Evolutionary conservation across 2,888 invertebrate genomes (phyloP).

Genomic region (Molorchus minor): DNA sequence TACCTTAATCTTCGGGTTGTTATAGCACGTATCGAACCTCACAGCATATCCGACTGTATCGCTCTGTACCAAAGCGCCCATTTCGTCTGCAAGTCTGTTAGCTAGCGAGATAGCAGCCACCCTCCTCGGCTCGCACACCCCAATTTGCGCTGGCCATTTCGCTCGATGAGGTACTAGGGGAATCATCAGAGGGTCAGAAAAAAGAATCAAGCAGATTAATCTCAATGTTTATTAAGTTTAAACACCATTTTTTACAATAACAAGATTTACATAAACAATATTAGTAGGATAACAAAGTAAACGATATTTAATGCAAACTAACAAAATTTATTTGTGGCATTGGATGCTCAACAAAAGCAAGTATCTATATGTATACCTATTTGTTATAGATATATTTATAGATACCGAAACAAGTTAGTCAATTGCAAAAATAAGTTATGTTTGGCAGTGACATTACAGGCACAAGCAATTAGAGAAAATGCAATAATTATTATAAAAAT

Average conservation of each 20-base stretch:
- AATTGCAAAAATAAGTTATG: background rate
- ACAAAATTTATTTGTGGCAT: constrained; percentile 1
- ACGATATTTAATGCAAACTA: background rate
- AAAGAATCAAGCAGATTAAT: constrained; percentile 22
- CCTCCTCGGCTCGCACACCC: constrained; percentile 91
- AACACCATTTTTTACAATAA: constrained; percentile 33
- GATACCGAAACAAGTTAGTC: background rate
- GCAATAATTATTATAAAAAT: no score
- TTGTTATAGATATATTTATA: no score
- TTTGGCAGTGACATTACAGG: constrained; percentile 16
- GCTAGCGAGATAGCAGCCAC: constrained; percentile 91
- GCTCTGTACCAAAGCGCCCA: constrained; percentile 77
- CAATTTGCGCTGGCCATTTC: constrained; percentile 86
- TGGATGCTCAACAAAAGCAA: background rate
- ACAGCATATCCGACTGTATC: constrained; percentile 87
- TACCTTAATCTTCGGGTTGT: constrained; percentile 78
- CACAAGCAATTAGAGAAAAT: background rate
- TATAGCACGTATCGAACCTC: constrained; percentile 75
- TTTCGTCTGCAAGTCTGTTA: constrained; percentile 87
- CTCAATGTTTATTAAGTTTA: constrained; percentile 29
- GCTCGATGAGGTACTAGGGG: constrained; percentile 84
- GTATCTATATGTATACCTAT: constrained; percentile 5
- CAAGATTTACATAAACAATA: constrained; percentile 14
- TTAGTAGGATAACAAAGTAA: constrained; percentile 8
- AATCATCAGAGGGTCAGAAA: constrained; percentile 11